These are phyloP conservation scores for Florisuga fusca DNA, from an alignment of 2,797 vertebrate species.

Conservation along the genomic window DNA sequence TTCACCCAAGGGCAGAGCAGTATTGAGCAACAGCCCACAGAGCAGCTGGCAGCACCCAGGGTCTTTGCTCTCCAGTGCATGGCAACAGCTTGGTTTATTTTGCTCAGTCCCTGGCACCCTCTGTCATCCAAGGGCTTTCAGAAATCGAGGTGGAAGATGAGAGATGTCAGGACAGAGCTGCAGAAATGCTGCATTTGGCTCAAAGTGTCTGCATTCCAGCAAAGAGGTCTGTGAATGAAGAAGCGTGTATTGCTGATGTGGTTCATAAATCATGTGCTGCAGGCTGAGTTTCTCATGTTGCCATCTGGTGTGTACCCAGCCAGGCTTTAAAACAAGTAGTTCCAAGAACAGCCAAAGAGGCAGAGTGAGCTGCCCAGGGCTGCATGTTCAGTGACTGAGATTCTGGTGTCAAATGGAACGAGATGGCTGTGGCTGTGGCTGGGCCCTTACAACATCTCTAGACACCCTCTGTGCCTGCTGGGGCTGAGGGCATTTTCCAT, in stretches of 20 bases:
- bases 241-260: background rate
- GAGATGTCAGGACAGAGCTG: background rate
- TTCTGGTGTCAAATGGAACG: background rate
- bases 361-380: background rate
- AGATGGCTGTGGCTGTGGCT: background rate
- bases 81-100: background rate
- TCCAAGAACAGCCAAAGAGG: background rate
- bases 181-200: background rate
- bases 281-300: background rate
- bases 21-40: background rate
- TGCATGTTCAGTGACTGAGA: background rate
- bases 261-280: background rate
- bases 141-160: background rate
- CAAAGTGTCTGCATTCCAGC: background rate
- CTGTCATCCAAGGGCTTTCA: background rate
- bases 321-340: background rate
- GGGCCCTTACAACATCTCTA: background rate
- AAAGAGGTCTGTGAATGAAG: background rate
- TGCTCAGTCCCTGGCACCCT: background rate
- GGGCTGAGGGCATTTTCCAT: background rate
- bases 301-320: background rate
- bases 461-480: background rate
- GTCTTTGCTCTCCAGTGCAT: background rate
- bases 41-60: background rate
- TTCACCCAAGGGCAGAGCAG: background rate